These are phyloP conservation scores for Halcyon malimbica DNA, from an alignment of 2,113 vertebrate genomes.

Conservation along the genomic window DNA sequence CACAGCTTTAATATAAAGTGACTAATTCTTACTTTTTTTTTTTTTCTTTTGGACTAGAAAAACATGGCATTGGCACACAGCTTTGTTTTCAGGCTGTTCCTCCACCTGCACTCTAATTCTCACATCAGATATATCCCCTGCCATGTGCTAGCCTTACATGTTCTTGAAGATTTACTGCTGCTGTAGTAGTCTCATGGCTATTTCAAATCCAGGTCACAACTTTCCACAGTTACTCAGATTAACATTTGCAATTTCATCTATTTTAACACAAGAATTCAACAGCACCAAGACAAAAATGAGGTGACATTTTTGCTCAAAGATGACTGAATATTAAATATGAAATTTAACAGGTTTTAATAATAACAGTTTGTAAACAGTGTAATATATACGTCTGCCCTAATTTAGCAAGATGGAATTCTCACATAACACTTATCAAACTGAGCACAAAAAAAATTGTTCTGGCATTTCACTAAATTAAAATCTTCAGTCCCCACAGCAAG, in stretches of 20 bases:
- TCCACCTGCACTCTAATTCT: background rate
- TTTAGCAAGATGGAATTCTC: slow-evolving; percentile 60
- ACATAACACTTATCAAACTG: slow-evolving; percentile 63
- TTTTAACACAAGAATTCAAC: slow-evolving; percentile 52
- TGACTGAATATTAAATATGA: slow-evolving; percentile 62
- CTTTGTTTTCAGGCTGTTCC: background rate
- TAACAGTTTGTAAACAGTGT: slow-evolving; percentile 65
- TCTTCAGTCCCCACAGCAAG: slow-evolving; percentile 61
- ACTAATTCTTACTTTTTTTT: background rate
- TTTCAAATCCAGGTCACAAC: slow-evolving; percentile 65
- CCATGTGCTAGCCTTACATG: slow-evolving; percentile 1
- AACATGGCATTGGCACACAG: background rate
- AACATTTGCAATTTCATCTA: slow-evolving; percentile 62
- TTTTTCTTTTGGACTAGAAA: background rate
- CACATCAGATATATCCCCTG: background rate
- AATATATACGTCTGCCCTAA: slow-evolving; percentile 66
- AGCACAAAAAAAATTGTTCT: slow-evolving; percentile 64
- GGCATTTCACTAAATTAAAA: slow-evolving; percentile 77
- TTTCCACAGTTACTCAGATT: slow-evolving; percentile 25
- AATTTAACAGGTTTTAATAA: slow-evolving; percentile 73
- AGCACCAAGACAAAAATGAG: slow-evolving; percentile 11
- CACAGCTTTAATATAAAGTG: background rate
- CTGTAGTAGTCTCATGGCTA: slow-evolving; percentile 35
- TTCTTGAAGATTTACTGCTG: slow-evolving; percentile 42
- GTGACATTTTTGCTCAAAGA: slow-evolving; percentile 36